Evolutionary conservation across 2,113 vertebrate species (phyloP).

Genomic region (Platycercus adscitus): DNA sequence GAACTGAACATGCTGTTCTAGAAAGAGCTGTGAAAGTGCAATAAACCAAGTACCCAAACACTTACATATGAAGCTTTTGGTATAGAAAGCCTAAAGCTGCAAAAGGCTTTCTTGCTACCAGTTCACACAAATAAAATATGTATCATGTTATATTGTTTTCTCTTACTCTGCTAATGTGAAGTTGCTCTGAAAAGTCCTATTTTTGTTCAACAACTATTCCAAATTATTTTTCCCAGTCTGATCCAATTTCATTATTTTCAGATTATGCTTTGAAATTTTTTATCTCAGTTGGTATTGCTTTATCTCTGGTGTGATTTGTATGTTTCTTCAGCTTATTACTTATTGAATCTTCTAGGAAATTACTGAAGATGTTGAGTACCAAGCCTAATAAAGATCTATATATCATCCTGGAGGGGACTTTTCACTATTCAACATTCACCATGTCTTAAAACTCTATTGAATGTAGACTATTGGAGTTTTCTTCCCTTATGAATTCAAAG

Average conservation of each 20-base stretch:
- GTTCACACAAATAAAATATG: background rate
- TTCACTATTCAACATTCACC: background rate
- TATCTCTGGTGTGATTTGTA: background rate
- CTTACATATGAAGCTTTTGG: background rate
- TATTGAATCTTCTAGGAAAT: background rate
- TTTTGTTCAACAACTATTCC: background rate
- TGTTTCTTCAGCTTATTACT: background rate
- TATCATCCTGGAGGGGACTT: background rate
- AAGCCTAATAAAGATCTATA: background rate
- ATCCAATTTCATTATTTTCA: background rate
- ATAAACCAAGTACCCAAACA: background rate
- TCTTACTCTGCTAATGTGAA: background rate
- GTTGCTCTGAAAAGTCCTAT: background rate
- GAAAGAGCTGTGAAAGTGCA: background rate
- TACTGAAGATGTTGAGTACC: background rate
- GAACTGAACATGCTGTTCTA: background rate
- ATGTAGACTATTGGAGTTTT: background rate
- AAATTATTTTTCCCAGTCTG: background rate
- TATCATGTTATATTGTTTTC: background rate
- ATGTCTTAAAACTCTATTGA: background rate
- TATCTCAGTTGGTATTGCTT: background rate
- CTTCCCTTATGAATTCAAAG: background rate
- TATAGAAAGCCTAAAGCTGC: background rate
- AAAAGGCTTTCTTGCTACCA: background rate
- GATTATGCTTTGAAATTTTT: background rate